These are phyloP conservation scores for Neodontobutis hainanensis DNA, from an alignment of 2,113 vertebrate species.

Conservation along the genomic window DNA sequence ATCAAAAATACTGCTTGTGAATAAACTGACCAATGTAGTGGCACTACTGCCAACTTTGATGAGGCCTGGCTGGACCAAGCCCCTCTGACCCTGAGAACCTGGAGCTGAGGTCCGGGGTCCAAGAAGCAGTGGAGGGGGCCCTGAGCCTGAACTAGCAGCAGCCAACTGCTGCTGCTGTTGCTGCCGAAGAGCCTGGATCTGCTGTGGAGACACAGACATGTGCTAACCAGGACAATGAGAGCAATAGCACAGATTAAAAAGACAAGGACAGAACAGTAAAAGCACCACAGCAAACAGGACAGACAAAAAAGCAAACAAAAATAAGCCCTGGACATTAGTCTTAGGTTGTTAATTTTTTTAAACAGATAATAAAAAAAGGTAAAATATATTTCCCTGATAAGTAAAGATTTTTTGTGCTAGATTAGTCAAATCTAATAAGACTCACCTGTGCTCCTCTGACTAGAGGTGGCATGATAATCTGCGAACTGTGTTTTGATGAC, in stretches of 20 bases:
- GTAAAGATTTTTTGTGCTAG: not conserved
- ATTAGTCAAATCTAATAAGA: not conserved
- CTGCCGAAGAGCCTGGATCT: constrained; percentile 91
- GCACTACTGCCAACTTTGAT: constrained; percentile 70
- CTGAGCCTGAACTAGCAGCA: constrained; percentile 79
- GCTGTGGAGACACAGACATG: constrained; percentile 86
- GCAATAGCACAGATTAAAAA: constrained; percentile 28
- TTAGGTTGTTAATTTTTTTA: constrained; percentile 19
- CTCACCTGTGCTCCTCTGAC: constrained; percentile 93
- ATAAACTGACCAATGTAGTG: constrained; percentile 70
- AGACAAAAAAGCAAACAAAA: constrained; percentile 50
- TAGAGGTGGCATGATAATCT: constrained; percentile 94
- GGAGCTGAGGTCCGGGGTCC: constrained; percentile 87
- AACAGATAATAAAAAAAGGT: not conserved
- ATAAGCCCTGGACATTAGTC: constrained; percentile 40
- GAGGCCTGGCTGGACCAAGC: constrained; percentile 86
- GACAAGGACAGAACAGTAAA: constrained; percentile 36
- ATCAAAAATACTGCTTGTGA: not conserved
- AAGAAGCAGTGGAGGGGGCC: constrained; percentile 89
- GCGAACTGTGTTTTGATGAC: constrained; percentile 85
- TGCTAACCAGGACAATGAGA: constrained; percentile 74
- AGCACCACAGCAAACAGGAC: constrained; percentile 50
- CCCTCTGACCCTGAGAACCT: constrained; percentile 82
- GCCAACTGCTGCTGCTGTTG: constrained; percentile 90
- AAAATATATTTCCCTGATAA: not conserved